Evolutionary conservation across 1,140 invertebrate genomes (phyloP).

Genomic region (Gryllus bimaculatus): DNA sequence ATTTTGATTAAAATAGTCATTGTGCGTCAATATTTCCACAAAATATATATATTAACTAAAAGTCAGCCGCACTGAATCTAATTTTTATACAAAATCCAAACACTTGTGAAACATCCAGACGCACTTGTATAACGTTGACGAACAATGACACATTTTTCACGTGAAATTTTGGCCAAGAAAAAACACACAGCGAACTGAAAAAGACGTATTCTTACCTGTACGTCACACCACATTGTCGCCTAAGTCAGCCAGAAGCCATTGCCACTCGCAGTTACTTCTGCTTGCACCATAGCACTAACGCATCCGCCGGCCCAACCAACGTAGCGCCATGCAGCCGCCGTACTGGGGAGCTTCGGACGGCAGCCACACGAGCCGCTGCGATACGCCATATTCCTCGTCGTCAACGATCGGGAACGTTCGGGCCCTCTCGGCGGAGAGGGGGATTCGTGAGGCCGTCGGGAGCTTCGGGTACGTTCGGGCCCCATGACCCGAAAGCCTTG

Average conservation of each 20-base stretch:
- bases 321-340: conserved; percentile 18
- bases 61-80: background rate
- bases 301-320: conserved; percentile 6
- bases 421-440: conserved; percentile 9
- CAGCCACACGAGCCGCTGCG: conserved; percentile 17
- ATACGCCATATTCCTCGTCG: conserved; percentile 14
- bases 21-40: no score
- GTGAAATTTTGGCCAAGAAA: background rate
- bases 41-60: no score
- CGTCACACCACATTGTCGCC: conserved; percentile 19
- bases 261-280: conserved; percentile 9
- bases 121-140: background rate
- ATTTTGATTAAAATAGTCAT: no score
- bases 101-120: background rate
- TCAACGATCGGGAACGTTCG: background rate
- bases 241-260: conserved; percentile 18
- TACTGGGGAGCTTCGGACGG: conserved; percentile 16
- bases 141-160: background rate
- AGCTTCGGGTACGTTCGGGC: conserved; percentile 21
- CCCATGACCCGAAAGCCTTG: conserved; percentile 25
- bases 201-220: conserved; percentile 13
- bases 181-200: background rate
- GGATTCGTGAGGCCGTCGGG: background rate
- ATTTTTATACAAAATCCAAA: background rate
- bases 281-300: conserved; percentile 15